These are phyloP conservation scores for Apantesis nais DNA, from an alignment of 2,888 invertebrate genomes.

Conservation along the genomic window DNA sequence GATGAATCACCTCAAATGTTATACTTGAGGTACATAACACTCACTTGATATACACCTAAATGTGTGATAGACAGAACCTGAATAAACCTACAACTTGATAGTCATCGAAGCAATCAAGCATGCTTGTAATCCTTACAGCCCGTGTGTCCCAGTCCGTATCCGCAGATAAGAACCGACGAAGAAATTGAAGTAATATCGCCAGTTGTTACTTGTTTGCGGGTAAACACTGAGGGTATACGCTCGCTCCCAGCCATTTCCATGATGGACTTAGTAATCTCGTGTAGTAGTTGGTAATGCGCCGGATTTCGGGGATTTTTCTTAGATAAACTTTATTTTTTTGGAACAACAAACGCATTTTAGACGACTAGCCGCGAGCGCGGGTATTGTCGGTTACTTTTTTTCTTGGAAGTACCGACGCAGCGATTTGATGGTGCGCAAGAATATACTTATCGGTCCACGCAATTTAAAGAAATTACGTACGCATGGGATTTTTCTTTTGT, in stretches of 20 bases:
- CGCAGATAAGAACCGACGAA: conserved; percentile 67
- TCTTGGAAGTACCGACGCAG: neutral
- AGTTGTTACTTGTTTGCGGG: conserved; percentile 66
- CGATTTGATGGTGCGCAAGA: neutral
- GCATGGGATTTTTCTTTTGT: neutral
- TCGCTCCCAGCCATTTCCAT: conserved; percentile 55
- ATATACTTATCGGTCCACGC: neutral
- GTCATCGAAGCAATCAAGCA: neutral
- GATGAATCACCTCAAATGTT: no score
- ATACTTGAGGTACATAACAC: no score
- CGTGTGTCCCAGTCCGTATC: conserved; percentile 52
- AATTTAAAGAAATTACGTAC: neutral
- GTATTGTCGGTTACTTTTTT: conserved; percentile 12
- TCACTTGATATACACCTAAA: no score
- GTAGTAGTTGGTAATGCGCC: conserved; percentile 51
- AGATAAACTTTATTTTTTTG: conserved; percentile 50
- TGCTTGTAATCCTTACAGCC: conserved; percentile 17
- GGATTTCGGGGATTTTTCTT: conserved; percentile 44
- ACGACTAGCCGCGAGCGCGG: conserved; percentile 25
- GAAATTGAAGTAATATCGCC: conserved; percentile 72
- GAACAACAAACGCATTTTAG: conserved; percentile 34
- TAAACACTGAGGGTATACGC: conserved; percentile 58
- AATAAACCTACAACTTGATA: neutral
- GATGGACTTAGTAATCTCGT: conserved; percentile 65
- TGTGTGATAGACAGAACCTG: no score